A percentile compares a stretch with the other conserved stretches of the same genome.
These are phyloP conservation scores for Tenebrosternarchus preto DNA, from an alignment of 2,113 vertebrate species.

Conservation along the genomic window DNA sequence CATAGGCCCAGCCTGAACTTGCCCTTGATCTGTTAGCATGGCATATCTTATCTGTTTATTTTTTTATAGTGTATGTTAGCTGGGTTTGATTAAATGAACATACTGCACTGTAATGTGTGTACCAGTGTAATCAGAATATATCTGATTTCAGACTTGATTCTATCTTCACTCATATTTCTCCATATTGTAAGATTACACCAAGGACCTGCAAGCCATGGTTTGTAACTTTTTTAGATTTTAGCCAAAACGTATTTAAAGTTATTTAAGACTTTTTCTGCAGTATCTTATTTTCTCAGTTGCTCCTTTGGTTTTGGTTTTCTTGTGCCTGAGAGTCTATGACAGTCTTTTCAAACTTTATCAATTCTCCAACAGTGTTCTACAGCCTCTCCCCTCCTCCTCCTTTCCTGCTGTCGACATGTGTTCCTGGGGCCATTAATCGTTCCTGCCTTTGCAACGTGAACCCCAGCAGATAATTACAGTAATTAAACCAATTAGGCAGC, in stretches of 20 bases:
- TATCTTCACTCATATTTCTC: slow-evolving; percentile 30
- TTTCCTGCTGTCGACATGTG: slow-evolving; percentile 74
- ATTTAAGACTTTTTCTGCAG: slow-evolving; percentile 43
- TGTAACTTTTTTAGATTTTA: slow-evolving; percentile 33
- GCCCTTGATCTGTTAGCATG: slow-evolving; percentile 34
- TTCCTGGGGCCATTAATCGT: slow-evolving; percentile 76
- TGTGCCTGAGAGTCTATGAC: slow-evolving; percentile 54
- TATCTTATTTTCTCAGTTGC: slow-evolving; percentile 50
- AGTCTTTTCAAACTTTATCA: slow-evolving; percentile 61
- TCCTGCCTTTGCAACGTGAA: slow-evolving; percentile 69
- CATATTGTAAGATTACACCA: slow-evolving; percentile 11
- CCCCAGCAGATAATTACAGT: slow-evolving; percentile 79
- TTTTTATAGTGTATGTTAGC: slow-evolving; percentile 3
- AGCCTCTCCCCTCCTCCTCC: slow-evolving; percentile 39
- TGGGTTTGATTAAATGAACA: slow-evolving; percentile 30
- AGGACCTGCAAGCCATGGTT: slow-evolving; percentile 20
- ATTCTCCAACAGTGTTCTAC: slow-evolving; percentile 58
- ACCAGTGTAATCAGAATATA: slow-evolving; percentile 14
- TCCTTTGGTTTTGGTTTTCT: slow-evolving; percentile 43
- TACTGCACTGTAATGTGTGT: slow-evolving; percentile 32
- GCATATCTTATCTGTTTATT: slow-evolving; percentile 52
- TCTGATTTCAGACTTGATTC: slow-evolving; percentile 34
- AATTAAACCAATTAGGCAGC: slow-evolving; percentile 80
- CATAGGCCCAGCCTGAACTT: slow-evolving; percentile 22
- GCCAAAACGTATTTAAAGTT: slow-evolving; percentile 33